Percentiles rank a stretch among this genome's conserved stretches.
Evolutionary conservation across 1,140 invertebrate species (phyloP).

Genomic region (Pseudachorutes palmiensis): DNA sequence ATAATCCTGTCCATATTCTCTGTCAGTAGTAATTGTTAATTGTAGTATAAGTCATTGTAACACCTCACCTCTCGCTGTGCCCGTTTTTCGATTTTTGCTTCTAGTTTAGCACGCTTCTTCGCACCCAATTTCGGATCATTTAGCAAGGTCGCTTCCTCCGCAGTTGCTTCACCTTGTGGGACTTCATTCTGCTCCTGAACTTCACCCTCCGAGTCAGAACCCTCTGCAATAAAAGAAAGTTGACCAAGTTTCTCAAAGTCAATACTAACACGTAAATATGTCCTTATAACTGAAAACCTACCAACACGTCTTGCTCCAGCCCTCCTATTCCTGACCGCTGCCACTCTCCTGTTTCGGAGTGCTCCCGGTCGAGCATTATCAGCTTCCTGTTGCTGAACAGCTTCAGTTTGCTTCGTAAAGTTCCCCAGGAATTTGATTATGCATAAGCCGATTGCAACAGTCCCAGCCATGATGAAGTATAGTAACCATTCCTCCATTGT

Average conservation of each 20-base stretch:
- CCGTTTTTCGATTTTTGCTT: constrained; percentile 85
- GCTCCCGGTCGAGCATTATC: neutral
- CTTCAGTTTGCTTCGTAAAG: neutral
- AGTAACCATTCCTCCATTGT: constrained; percentile 24
- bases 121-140: constrained; percentile 59
- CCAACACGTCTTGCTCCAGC: neutral
- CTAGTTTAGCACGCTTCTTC: constrained; percentile 82
- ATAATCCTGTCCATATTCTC: too few relatives aligned
- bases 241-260: neutral
- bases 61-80: constrained; percentile 66
- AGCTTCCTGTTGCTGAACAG: constrained; percentile 1
- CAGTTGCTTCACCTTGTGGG: constrained; percentile 9
- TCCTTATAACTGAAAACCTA: neutral
- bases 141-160: constrained; percentile 18
- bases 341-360: constrained; percentile 16
- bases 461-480: constrained; percentile 23
- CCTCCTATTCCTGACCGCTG: constrained; percentile 20
- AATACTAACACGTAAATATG: neutral
- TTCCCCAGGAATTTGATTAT: constrained; percentile 1
- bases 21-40: too few relatives aligned
- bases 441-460: neutral
- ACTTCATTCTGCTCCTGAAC: constrained; percentile 9
- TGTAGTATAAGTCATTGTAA: too few relatives aligned
- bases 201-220: constrained; percentile 23
- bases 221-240: constrained; percentile 9